These are phyloP conservation scores for Pyrochroa serraticornis DNA, from an alignment of 2,888 invertebrate genomes.

Conservation along the genomic window DNA sequence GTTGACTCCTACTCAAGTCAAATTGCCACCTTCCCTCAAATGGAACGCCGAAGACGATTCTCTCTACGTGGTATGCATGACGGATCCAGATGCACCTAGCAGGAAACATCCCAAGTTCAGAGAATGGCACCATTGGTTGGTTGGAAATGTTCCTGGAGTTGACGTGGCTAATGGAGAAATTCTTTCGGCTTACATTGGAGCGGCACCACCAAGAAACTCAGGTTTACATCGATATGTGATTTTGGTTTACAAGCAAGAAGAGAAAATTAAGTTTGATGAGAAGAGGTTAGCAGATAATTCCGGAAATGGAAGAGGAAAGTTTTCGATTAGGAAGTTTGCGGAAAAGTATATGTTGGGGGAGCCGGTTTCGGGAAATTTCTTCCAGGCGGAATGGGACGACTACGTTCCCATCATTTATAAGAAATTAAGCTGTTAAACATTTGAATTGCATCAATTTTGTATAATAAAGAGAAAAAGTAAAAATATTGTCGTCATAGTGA, in stretches of 20 bases:
- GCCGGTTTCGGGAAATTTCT: slow-evolving; percentile 89
- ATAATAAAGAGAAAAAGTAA: no score
- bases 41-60: slow-evolving; percentile 51
- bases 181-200: slow-evolving; percentile 70
- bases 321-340: slow-evolving; percentile 76
- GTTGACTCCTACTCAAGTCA: slow-evolving; percentile 74
- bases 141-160: slow-evolving; percentile 74
- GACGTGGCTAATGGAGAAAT: slow-evolving; percentile 64
- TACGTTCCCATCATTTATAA: slow-evolving; percentile 70
- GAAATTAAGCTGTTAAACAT: slow-evolving; percentile 49
- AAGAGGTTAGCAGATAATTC: slow-evolving; percentile 47
- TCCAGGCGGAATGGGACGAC: slow-evolving; percentile 84
- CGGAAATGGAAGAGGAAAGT: slow-evolving; percentile 64
- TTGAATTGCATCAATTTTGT: background rate
- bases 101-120: slow-evolving; percentile 70
- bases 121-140: slow-evolving; percentile 82
- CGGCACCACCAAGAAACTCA: slow-evolving; percentile 74
- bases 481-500: no score
- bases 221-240: slow-evolving; percentile 78
- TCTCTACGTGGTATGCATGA: slow-evolving; percentile 58
- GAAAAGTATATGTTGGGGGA: slow-evolving; percentile 80
- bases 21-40: slow-evolving; percentile 59
- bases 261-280: slow-evolving; percentile 45
- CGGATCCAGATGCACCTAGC: slow-evolving; percentile 80
- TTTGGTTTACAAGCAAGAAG: slow-evolving; percentile 58